Evolutionary conservation across 2,113 vertebrate genomes (phyloP).

Genomic region (Syngnathus scovelli): DNA sequence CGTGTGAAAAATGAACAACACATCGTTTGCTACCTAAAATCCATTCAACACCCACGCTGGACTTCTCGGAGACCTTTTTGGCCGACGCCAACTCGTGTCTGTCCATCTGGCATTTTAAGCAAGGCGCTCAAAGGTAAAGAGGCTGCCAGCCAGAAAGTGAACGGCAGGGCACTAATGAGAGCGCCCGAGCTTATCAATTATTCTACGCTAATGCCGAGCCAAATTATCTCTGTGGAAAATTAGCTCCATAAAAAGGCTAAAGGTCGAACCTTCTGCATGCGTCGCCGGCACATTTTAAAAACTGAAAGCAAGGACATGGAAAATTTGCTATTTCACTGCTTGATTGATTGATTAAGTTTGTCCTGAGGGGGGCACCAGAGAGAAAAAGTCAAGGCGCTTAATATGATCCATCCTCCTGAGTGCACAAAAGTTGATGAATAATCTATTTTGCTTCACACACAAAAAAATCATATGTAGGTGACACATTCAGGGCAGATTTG

Average conservation of each 20-base stretch:
- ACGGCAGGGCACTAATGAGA: conserved; percentile 57
- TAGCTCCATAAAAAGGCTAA: conserved; percentile 14
- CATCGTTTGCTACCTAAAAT: conserved; percentile 31
- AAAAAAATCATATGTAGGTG: neutral
- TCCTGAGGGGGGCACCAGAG: neutral
- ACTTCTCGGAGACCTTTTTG: conserved; percentile 36
- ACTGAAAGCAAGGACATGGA: neutral
- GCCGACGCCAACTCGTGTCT: conserved; percentile 24
- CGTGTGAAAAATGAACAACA: conserved; percentile 24
- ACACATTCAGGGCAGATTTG: neutral
- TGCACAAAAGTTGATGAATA: neutral
- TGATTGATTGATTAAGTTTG: neutral
- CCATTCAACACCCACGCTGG: conserved; percentile 22
- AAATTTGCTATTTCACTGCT: neutral
- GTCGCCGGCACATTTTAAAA: neutral
- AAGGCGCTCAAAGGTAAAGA: conserved; percentile 56
- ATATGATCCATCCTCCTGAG: neutral
- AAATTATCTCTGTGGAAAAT: conserved; percentile 32
- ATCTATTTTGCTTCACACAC: neutral
- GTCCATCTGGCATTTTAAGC: conserved; percentile 50
- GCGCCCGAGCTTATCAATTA: conserved; percentile 39
- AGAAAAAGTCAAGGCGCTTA: neutral
- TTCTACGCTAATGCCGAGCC: conserved; percentile 12
- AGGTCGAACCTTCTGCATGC: neutral
- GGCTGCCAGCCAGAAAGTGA: conserved; percentile 9